Evolutionary conservation across 2,797 vertebrate genomes (phyloP), one percentile per base, ranked within the genome.

Genomic region (Erpetoichthys calabaricus): DNA sequence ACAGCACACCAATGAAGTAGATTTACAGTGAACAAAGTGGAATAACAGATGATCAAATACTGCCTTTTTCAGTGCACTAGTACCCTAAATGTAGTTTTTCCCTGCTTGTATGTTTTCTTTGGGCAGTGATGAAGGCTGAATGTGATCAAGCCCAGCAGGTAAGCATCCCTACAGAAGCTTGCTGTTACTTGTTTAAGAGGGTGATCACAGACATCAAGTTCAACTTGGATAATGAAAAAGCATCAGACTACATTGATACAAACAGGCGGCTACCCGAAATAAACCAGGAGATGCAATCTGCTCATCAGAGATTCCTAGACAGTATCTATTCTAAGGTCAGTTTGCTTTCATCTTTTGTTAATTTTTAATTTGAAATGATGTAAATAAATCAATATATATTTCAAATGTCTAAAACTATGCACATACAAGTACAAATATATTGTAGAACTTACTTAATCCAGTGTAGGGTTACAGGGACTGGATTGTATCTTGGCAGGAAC

Each of bases 181-280:
- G 70, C 64, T 81, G 77, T 61, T 73, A 78, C 66, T 80, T 77
- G 65, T 84, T 82, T 57, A 80, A 80, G 64, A 71, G 76, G 64
- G 60, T 70, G 8, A 79, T 81, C 62, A 78, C 70, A 51, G 75
- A 82, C 65, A 73, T 84, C 4, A 45, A 67, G n/a, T 64, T 61
- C 63, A 76, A 81, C 62, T 66, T 84, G 62, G 72, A 63, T 57
- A 76, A 66, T 42, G 67, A 73, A 9, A 71, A 68, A 3, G 68
- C 70, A 1, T 61, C 68, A 47, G 66, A 72, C 55, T 77, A 75
- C 57, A 65, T 75, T 49, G 71, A 82, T 60, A 59, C 79, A 52
- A 64, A 73, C 53, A 67, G 67, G 56, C 70, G 64, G 41, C 71
- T 63, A 62, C 55, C 64, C 8, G 67, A 76, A 57, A 59, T 82